Conservation (phyloP, 2,888 invertebrate genomes). For the Eudasyphora cyanicolor region DNA sequence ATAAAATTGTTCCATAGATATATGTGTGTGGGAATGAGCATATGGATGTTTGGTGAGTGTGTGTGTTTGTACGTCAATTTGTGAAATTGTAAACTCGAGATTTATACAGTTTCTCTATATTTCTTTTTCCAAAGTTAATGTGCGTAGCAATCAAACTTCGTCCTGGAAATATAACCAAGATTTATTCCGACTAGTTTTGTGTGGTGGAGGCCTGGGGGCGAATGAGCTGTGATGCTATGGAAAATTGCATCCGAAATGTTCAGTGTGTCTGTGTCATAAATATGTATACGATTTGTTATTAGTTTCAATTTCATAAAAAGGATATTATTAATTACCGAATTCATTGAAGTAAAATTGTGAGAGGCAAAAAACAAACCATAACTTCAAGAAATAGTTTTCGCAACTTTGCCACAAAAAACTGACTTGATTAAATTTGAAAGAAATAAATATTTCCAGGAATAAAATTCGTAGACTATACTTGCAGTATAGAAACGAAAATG, state of each 20-base stretch:
- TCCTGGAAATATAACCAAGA: background rate
- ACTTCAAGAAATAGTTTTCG: too few species aligned
- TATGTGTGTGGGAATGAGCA: too few species aligned
- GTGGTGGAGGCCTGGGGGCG: too few species aligned
- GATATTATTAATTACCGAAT: slow-evolving; percentile 51
- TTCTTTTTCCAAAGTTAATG: slow-evolving; percentile 28
- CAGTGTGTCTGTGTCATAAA: slow-evolving; percentile 38
- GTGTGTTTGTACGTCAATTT: slow-evolving; percentile 14
- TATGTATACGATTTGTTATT: slow-evolving; percentile 46
- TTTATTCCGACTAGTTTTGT: background rate
- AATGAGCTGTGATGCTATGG: too few species aligned
- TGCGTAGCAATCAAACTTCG: slow-evolving; percentile 44
- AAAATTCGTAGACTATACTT: too few species aligned
- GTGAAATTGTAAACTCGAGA: slow-evolving; percentile 29
- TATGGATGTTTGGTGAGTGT: too few species aligned
- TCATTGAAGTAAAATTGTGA: background rate
- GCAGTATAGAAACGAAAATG: too few species aligned
- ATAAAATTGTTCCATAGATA: too few species aligned
- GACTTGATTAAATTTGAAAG: too few species aligned
- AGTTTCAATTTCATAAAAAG: slow-evolving; percentile 40
- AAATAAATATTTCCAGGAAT: too few species aligned
- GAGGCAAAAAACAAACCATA: background rate
- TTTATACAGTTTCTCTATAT: slow-evolving; percentile 42
- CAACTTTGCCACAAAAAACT: too few species aligned
- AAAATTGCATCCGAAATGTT: background rate